phyloP scores from a whole-genome alignment of 2,888 invertebrate genomes.

The Ommatoiulus sabulosus region DNA sequence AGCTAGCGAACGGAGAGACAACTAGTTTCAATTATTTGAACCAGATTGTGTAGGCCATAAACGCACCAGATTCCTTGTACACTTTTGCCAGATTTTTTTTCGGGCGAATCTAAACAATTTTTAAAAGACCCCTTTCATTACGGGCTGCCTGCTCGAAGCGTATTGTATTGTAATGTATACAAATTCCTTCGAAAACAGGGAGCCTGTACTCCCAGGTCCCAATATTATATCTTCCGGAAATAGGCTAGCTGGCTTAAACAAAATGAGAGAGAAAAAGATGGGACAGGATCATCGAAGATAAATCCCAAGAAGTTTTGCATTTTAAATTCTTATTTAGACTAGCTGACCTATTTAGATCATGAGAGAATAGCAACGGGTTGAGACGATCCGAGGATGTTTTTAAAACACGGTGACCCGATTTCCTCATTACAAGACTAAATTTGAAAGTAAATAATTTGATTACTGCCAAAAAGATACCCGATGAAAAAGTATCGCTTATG shows the following conservation, averaged over 20 bases:
- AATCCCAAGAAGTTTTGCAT: constrained; percentile 30
- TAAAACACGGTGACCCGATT: constrained; percentile 11
- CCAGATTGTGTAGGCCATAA: constrained; percentile 21
- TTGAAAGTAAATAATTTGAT: neutral
- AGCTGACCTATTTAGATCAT: constrained; percentile 2
- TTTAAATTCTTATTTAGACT: constrained; percentile 12
- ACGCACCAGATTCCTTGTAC: constrained; percentile 4
- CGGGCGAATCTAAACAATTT: neutral
- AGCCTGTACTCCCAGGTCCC: neutral
- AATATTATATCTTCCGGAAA: neutral
- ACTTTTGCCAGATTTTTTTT: neutral
- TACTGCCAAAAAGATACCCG: neutral
- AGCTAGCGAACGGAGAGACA: neutral
- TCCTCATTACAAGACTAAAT: constrained; percentile 4
- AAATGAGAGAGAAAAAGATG: neutral
- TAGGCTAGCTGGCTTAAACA: neutral
- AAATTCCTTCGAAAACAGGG: neutral
- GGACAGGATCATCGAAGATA: neutral
- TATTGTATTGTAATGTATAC: neutral
- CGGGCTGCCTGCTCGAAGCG: neutral
- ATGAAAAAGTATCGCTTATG: no score
- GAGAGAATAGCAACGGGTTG: constrained; percentile 16
- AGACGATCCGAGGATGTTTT: constrained; percentile 38
- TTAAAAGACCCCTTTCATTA: constrained; percentile 12
- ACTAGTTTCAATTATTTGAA: neutral